Conservation (phyloP, 2,113 vertebrate genomes). For the Podocnemis expansa region DNA sequence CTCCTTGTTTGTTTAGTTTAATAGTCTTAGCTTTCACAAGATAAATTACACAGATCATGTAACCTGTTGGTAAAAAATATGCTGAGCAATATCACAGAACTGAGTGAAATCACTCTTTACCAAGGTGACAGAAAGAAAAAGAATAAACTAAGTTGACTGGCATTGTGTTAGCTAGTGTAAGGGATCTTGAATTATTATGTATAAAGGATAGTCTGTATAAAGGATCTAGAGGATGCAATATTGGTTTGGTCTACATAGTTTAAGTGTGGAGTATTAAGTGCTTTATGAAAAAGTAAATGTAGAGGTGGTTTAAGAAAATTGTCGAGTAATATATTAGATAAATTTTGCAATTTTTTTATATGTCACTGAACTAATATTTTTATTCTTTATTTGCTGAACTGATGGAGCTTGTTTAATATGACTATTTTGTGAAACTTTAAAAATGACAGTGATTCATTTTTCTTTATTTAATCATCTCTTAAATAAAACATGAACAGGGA, state of each 20-base stretch:
- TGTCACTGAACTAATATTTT: neutral
- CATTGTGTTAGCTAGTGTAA: neutral
- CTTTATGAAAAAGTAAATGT: neutral
- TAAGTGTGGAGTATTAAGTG: rapidly evolving
- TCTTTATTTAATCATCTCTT: neutral
- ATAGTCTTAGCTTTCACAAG: neutral
- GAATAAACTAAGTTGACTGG: neutral
- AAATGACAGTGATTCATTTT: neutral
- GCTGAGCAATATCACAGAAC: neutral
- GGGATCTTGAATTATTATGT: neutral
- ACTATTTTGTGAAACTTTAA: neutral
- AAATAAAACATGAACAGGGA: neutral
- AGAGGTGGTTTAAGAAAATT: neutral
- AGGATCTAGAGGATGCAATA: neutral
- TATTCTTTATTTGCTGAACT: neutral
- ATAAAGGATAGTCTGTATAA: neutral
- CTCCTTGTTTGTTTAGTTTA: too few species aligned
- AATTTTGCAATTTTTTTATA: neutral
- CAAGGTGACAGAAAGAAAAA: neutral
- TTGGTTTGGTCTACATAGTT: neutral
- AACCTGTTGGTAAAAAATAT: neutral
- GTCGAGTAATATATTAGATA: neutral
- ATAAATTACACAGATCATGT: neutral
- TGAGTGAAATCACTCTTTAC: neutral
- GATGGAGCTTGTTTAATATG: too few species aligned